Conservation (phyloP, 2,113 vertebrate species). For the Garra rufa region DNA sequence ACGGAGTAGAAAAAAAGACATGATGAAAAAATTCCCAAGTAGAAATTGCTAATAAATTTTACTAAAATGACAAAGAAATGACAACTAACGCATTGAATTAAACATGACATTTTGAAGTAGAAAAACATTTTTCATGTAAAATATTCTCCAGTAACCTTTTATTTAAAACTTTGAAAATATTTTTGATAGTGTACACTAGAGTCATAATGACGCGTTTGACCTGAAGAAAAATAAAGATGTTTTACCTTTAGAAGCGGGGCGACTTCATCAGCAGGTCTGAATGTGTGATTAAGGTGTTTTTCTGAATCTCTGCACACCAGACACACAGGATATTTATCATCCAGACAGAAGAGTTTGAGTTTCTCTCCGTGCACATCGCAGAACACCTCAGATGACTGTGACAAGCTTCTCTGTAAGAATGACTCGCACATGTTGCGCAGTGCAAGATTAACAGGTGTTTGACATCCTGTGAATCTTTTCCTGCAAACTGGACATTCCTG, state of each 20-base stretch:
- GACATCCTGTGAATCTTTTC: background rate
- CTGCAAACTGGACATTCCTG: background rate
- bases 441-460: background rate
- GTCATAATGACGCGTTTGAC: no score
- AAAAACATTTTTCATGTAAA: no score
- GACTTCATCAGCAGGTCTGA: constrained; percentile 18
- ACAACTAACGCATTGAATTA: no score
- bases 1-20: no score
- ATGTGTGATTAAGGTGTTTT: background rate
- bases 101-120: no score
- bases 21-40: no score
- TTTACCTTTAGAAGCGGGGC: background rate
- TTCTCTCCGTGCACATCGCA: background rate
- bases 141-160: no score
- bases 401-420: background rate
- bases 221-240: background rate
- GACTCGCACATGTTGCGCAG: background rate
- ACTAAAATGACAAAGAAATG: no score
- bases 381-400: background rate
- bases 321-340: constrained; percentile 24
- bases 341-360: background rate
- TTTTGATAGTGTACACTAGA: background rate
- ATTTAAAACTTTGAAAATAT: no score
- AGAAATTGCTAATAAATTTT: no score
- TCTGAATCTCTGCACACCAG: constrained; percentile 11